A percentile compares a stretch with the other conserved stretches of the same genome.
These are phyloP conservation scores for Orchestia grillus DNA, from an alignment of 1,140 invertebrate genomes.

Conservation along the genomic window DNA sequence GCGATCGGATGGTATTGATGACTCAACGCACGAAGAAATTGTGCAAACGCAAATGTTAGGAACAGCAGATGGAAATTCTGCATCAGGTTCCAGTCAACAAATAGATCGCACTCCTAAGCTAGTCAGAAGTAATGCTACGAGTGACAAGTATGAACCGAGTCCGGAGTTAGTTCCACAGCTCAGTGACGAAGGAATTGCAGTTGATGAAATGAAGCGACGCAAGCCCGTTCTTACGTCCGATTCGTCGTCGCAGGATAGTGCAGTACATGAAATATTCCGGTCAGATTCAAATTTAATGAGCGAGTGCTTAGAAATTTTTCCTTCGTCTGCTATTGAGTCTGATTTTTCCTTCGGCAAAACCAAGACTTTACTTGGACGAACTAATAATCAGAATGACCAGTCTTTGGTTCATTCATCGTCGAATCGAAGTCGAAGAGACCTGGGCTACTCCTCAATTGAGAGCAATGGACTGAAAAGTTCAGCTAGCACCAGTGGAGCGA, in stretches of 20 bases:
- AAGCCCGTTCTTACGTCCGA: constrained; percentile 63
- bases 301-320: constrained; percentile 42
- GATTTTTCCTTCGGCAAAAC: constrained; percentile 51
- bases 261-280: constrained; percentile 45
- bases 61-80: not conserved
- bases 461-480: constrained; percentile 59
- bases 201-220: constrained; percentile 57
- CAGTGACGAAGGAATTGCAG: constrained; percentile 61
- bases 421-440: constrained; percentile 57
- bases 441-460: constrained; percentile 60
- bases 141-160: constrained; percentile 22
- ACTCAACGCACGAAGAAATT: constrained; percentile 56
- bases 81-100: not conserved
- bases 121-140: not conserved
- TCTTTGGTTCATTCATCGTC: not conserved
- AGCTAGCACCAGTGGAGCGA: constrained; percentile 47
- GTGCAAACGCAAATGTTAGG: constrained; percentile 61
- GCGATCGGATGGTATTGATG: constrained; percentile 35
- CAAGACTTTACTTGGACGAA: not conserved
- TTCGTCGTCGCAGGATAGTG: constrained; percentile 67
- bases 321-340: not conserved
- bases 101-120: not conserved
- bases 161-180: constrained; percentile 56
- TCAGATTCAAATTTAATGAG: constrained; percentile 33
- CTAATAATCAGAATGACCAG: constrained; percentile 27